Evolutionary conservation across 2,797 vertebrate genomes (phyloP), one percentile per base, ranked within the genome.

Genomic region (Buphagus erythrorhynchus): DNA sequence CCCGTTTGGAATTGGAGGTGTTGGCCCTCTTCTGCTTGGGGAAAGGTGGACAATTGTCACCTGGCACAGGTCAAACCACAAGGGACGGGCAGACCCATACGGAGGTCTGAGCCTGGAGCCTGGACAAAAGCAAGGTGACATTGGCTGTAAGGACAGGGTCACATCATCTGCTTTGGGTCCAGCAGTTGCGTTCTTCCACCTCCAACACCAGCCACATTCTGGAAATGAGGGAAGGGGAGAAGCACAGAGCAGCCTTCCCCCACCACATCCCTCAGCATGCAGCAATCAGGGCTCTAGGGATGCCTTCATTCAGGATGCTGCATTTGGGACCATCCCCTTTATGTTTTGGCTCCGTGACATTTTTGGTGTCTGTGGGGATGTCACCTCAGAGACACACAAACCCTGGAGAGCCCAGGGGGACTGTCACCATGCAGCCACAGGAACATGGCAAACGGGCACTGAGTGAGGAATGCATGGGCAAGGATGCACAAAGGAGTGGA

Each of bases 381-480:
- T 42, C 62, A 36, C 3, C 33, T 80, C 20, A 24, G 52, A 45
- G 36, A 18, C 2, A 5, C 28, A 7, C 25, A 38, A 10, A 15
- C 61, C n/a, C 24, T 0, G 0, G 11, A 21, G 36, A 62, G 75
- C 22, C 11, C 43, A 26, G 12, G 15, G 36, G 9, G 25, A 3
- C 7, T 28, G 55, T 38, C 33, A 19, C 31, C 59, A 6, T 3
- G n/a, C 42, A 46, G 21, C 80, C 9, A 2, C 13, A 20, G 76
- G 51, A 45, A 2, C 0, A 0, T 12, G 31, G n/a, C 20, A 26
- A 3, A 9, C 0, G 0, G 26, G 40, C 6, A 20, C 28, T 11
- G 20, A 3, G 7, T 0, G 5, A 38, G 31, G 18, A 68, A 45
- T 3, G 2, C 0, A 0, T 2, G 10, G 26, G 20, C 11, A 8